phyloP scores from a whole-genome alignment of 2,888 invertebrate genomes.

The Amblyjoppa fuscipennis region DNA sequence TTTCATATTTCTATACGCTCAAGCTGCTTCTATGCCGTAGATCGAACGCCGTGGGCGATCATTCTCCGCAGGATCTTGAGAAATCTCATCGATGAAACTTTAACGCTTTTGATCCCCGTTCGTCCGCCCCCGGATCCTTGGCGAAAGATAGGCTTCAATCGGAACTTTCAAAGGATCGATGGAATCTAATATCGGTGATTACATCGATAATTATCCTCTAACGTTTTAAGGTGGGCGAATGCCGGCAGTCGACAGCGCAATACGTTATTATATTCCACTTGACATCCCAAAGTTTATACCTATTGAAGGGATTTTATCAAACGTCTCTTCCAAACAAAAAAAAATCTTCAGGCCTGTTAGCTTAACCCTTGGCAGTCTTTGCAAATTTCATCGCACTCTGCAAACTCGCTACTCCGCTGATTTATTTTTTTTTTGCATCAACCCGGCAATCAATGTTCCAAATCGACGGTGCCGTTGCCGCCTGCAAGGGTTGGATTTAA shows the following conservation, averaged over 20 bases:
- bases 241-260: background rate
- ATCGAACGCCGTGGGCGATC: conserved; percentile 72
- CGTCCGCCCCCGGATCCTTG: conserved; percentile 63
- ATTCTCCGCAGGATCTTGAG: conserved; percentile 73
- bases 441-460: background rate
- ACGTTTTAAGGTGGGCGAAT: background rate
- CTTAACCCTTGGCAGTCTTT: background rate
- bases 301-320: background rate
- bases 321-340: background rate
- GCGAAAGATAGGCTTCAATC: conserved; percentile 23
- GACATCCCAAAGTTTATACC: background rate
- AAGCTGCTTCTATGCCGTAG: conserved; percentile 14
- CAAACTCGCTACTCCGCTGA: background rate
- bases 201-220: background rate
- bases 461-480: conserved; percentile 4
- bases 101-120: conserved; percentile 58
- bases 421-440: background rate
- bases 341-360: background rate
- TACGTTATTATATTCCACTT: background rate
- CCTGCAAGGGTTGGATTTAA: conserved; percentile 11
- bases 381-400: background rate
- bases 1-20: conserved; percentile 42
- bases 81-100: conserved; percentile 65
- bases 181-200: conserved; percentile 12
- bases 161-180: conserved; percentile 35